Base-by-base conservation (phyloP, 1,140 invertebrate species). In the Wasmannia auropunctata region DNA sequence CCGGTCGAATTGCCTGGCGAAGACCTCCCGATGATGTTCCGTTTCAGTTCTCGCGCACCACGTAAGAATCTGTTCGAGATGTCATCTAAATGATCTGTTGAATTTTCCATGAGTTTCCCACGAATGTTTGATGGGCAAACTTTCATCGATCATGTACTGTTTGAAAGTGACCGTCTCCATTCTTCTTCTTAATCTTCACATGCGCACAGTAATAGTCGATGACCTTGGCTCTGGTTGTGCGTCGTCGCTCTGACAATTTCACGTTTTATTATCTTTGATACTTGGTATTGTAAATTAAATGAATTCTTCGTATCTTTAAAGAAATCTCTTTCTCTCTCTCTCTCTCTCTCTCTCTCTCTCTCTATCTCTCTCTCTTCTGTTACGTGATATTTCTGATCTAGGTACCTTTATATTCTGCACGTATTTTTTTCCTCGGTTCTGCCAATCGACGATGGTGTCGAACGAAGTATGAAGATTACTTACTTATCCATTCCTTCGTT, bases 401-500 rank as follows among this genome's bases (percentile, higher is more conserved):
- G n/a, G n/a, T n/a, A n/a, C n/a, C n/a, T n/a, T n/a, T n/a, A 11
- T 63, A 22, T 34, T 16, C 6, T 22, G 4, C 19, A 22, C 28
- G 58, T n/a, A 22, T 8, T 62, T 22, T 16, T 58, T 34, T 63
- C 25, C 11, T 31, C 19, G 28, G 14, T 56, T 51, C 19, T 51
- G 11, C 14, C 19, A 5, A 74, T 37, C 7, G 34, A 58, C 31
- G 31, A 74, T n/a, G 19, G 2, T 34, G 28, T 43, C 11, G 40
- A 40, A 22, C 25, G 16, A 31, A 58, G 4, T 85, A 5, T 31
- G 22, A 43, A 76, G 19, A 60, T 56, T 40, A 46, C 37, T 86
- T 51, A 76, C 37, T 86, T 51, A 76, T 37, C 65, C 34, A 40
- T 46, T 84, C n/a, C 4, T 51, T 79, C 37, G 11, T 72, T 60